Evolutionary conservation across 2,888 invertebrate genomes (phyloP).

Genomic region (Erannis defoliaria): DNA sequence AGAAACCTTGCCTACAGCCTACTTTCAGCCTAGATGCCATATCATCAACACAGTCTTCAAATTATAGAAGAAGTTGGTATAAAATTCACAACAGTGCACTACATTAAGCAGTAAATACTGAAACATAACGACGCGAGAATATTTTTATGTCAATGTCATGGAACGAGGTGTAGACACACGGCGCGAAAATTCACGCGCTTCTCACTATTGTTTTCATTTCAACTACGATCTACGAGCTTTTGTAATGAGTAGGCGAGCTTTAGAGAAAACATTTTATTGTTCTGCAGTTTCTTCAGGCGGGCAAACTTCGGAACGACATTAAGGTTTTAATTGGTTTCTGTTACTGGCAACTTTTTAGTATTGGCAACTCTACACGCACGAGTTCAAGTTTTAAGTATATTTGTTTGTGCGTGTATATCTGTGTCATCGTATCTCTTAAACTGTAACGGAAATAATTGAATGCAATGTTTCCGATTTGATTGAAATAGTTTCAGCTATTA

Average conservation of each 20-base stretch:
- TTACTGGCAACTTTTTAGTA: too few relatives aligned
- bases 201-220: slow-evolving; percentile 24
- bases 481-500: not conserved
- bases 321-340: too few relatives aligned
- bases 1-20: too few relatives aligned
- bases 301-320: too few relatives aligned
- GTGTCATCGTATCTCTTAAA: too few relatives aligned
- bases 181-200: slow-evolving; percentile 12
- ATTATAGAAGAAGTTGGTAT: too few relatives aligned
- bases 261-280: not conserved
- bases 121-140: slow-evolving; percentile 7
- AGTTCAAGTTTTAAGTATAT: too few relatives aligned
- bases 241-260: not conserved
- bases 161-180: slow-evolving; percentile 27
- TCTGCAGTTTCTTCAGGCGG: not conserved
- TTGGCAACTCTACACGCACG: too few relatives aligned
- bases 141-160: slow-evolving; percentile 35
- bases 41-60: too few relatives aligned
- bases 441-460: too few relatives aligned
- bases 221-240: slow-evolving; percentile 8
- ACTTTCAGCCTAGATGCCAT: too few relatives aligned
- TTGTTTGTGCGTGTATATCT: too few relatives aligned
- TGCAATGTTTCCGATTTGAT: not conserved
- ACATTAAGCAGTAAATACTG: not conserved
- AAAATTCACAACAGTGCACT: not conserved